phyloP scores from a whole-genome alignment of 2,888 invertebrate species.

The Ischnus inquisitorius region DNA sequence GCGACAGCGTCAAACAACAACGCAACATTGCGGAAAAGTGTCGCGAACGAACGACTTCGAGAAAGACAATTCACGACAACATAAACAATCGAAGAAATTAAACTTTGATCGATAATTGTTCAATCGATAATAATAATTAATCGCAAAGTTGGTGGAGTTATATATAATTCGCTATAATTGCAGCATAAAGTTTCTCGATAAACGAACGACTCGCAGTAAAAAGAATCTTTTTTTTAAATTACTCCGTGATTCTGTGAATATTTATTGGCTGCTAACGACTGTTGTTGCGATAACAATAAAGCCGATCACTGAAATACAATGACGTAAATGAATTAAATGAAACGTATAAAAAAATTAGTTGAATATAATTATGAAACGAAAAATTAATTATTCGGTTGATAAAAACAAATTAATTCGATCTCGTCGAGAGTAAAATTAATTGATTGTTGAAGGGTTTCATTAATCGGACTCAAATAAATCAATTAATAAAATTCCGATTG shows the following conservation, averaged over 20 bases:
- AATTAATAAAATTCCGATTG: neutral
- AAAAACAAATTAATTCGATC: neutral
- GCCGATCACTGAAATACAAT: neutral
- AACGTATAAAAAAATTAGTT: neutral
- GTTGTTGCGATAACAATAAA: neutral
- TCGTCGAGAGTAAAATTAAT: neutral
- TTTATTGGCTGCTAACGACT: neutral
- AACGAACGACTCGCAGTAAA: neutral
- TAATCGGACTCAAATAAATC: neutral
- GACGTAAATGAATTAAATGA: neutral
- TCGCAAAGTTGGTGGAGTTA: neutral
- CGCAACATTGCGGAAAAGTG: conserved; percentile 12
- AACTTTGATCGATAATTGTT: neutral
- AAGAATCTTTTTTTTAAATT: too few relatives aligned
- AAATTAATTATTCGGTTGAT: neutral
- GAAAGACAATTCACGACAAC: neutral
- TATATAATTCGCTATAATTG: neutral
- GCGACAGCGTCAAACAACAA: neutral
- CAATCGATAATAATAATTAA: neutral
- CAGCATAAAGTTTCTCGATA: neutral
- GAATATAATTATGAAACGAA: neutral
- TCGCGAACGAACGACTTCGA: conserved; percentile 32
- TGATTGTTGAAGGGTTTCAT: neutral
- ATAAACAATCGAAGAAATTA: neutral
- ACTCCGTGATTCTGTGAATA: neutral